Evolutionary conservation across 2,797 vertebrate species (phyloP).

Genomic region (Microctenopoma stevenorrisi): DNA sequence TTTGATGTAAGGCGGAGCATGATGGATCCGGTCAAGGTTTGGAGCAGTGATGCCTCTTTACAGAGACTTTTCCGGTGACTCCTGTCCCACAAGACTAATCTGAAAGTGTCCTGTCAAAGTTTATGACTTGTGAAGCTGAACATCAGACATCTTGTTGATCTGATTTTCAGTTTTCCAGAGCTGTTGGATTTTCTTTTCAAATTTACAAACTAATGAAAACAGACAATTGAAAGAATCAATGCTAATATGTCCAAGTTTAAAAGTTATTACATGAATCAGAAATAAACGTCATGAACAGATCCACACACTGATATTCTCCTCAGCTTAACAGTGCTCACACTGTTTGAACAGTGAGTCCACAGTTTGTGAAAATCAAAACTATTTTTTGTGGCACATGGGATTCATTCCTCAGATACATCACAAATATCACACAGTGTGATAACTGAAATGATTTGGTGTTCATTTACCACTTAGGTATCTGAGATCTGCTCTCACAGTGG

Average conservation of each 20-base stretch:
- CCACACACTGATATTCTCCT: neutral
- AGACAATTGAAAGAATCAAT: neutral
- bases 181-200: slow-evolving; percentile 1
- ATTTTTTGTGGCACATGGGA: neutral
- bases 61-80: slow-evolving; percentile 32
- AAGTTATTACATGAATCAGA: neutral
- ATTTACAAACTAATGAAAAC: neutral
- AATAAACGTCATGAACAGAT: neutral
- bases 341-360: slow-evolving; percentile 1
- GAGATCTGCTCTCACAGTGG: slow-evolving; percentile 8
- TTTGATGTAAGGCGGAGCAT: slow-evolving; percentile 90
- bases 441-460: neutral
- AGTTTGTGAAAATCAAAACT: neutral
- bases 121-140: neutral
- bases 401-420: neutral
- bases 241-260: neutral
- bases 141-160: neutral
- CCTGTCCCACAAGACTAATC: slow-evolving; percentile 20
- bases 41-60: slow-evolving; percentile 71
- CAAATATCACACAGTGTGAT: neutral
- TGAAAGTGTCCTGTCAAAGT: slow-evolving; percentile 40
- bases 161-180: slow-evolving; percentile 9
- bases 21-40: slow-evolving; percentile 87
- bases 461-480: neutral
- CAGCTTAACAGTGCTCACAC: neutral